These are phyloP conservation scores for Aurelia aurita DNA, from an alignment of 30 jellyfish, hydroid and myxozoan species.

Conservation along the genomic window DNA sequence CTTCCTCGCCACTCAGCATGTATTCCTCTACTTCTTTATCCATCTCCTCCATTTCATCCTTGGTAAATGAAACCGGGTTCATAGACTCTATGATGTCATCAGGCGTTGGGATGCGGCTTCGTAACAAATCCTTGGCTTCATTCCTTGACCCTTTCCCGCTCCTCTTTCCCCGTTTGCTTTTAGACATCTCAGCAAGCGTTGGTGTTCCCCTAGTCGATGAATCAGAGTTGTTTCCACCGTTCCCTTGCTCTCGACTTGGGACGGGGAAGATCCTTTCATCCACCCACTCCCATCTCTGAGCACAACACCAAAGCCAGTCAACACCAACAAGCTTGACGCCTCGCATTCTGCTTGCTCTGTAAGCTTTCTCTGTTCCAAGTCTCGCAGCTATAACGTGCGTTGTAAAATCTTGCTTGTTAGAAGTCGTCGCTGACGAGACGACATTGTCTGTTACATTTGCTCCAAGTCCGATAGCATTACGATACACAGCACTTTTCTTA, in stretches of 20 bases:
- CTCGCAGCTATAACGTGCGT: constrained; percentile 99
- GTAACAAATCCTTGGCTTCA: background rate
- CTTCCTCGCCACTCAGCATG: constrained; percentile 75
- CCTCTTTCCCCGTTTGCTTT: background rate
- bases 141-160: background rate
- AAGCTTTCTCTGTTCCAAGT: constrained; percentile 97
- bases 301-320: constrained; percentile 97
- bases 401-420: constrained; percentile 34
- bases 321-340: constrained; percentile 88
- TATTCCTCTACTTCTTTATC: constrained; percentile 96
- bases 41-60: constrained; percentile 92
- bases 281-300: constrained; percentile 97
- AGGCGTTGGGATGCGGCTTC: constrained; percentile 27
- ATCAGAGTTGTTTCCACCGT: constrained; percentile 66
- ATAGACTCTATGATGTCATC: constrained; percentile 75
- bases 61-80: constrained; percentile 66
- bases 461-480: constrained; percentile 90
- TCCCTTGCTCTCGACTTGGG: constrained; percentile 35
- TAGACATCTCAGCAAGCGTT: constrained; percentile 25
- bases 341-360: constrained; percentile 72
- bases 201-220: constrained; percentile 91
- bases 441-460: constrained; percentile 83
- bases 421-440: constrained; percentile 9
- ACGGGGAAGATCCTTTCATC: constrained; percentile 95
- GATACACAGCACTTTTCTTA: constrained; percentile 85